Conservation (phyloP, 2,113 vertebrate species). For the Thamnophis sirtalis region DNA sequence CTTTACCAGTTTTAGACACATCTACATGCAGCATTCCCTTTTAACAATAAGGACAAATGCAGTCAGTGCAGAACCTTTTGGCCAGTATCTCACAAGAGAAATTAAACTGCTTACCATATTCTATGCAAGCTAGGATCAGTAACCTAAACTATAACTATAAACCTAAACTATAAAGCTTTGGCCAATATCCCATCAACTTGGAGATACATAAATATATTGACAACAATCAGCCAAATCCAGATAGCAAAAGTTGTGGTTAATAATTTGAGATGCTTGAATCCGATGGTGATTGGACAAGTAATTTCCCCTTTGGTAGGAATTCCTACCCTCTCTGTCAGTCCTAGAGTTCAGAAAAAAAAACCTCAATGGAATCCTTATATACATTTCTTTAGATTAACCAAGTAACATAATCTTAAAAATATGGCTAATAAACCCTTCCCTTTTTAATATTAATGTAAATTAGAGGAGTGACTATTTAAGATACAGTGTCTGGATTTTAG, state of each 20-base stretch:
- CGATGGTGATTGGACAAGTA: background rate
- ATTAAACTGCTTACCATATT: background rate
- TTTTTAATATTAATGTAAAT: background rate
- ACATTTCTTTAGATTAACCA: background rate
- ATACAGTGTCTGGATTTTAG: background rate
- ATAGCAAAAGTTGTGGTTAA: background rate
- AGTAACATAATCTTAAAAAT: background rate
- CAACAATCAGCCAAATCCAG: background rate
- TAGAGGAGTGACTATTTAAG: background rate
- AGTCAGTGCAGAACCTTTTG: background rate
- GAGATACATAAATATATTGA: background rate
- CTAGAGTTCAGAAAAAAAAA: background rate
- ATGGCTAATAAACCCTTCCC: background rate
- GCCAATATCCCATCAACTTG: background rate
- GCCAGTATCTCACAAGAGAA: background rate
- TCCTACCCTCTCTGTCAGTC: background rate
- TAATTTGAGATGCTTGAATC: background rate
- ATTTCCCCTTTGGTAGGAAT: background rate
- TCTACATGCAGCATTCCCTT: background rate
- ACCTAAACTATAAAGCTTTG: background rate
- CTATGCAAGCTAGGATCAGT: background rate
- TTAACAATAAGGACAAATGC: background rate
- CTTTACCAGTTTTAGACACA: background rate
- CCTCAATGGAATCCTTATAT: background rate
- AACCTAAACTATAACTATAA: too few species aligned